Evolutionary conservation across 2,888 invertebrate species (phyloP).

Genomic region (Rhimphoctona megacephalus): DNA sequence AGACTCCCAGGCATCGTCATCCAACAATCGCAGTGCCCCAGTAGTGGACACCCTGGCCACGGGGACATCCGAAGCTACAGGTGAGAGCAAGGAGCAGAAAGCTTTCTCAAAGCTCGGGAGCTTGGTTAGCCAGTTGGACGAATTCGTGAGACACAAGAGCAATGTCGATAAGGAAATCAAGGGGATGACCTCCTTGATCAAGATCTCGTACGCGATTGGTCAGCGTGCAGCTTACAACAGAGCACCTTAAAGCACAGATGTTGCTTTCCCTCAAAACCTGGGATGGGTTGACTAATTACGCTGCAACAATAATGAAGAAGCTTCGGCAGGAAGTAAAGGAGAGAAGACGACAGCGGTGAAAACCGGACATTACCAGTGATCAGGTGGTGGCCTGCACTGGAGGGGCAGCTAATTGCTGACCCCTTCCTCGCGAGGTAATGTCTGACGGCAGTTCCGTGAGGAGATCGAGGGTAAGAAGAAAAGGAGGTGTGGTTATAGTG

Average conservation of each 20-base stretch:
- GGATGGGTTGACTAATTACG: neutral
- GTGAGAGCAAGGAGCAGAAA: slow-evolving; percentile 6
- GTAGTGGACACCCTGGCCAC: neutral
- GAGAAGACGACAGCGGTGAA: neutral
- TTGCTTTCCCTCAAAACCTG: too few species aligned
- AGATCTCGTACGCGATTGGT: slow-evolving; percentile 3
- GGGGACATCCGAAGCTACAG: slow-evolving; percentile 1
- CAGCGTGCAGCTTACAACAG: neutral
- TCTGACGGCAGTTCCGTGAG: neutral
- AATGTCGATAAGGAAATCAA: slow-evolving; percentile 1
- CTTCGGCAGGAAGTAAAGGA: neutral
- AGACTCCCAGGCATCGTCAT: too few species aligned
- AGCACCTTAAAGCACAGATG: too few species aligned
- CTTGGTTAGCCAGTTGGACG: neutral
- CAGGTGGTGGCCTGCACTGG: neutral
- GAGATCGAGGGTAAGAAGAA: neutral
- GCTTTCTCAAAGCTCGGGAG: neutral
- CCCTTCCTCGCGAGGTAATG: neutral
- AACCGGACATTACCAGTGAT: neutral
- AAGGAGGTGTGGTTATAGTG: neutral
- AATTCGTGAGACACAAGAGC: neutral
- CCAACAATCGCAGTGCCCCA: slow-evolving; percentile 5
- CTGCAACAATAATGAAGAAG: neutral
- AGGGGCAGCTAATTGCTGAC: neutral
- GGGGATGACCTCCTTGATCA: neutral